Conservation (phyloP, 2,888 invertebrate species). For the Smittia sp. region DNA sequence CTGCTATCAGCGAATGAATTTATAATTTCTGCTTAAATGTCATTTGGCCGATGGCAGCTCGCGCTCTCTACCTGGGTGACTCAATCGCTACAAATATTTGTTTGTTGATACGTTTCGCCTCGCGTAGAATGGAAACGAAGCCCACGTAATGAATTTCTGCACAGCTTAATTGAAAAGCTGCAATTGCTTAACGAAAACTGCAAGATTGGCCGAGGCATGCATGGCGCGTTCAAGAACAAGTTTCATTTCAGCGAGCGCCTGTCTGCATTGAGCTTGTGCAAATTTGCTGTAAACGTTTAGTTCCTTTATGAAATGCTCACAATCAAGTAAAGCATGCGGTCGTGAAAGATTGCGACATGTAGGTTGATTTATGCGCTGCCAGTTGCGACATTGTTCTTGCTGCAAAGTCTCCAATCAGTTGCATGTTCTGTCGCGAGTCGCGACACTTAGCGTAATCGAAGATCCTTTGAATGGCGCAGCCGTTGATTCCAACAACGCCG, state of each 20-base stretch:
- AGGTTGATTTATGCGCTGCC: neutral
- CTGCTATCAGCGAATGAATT: neutral
- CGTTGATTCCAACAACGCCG: no score
- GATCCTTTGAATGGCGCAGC: no score
- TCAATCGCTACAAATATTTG: neutral
- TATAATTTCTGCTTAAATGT: neutral
- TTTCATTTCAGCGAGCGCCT: no score
- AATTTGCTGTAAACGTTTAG: neutral
- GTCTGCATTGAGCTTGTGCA: no score
- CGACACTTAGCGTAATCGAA: no score
- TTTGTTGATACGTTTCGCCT: neutral
- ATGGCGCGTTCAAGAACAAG: no score
- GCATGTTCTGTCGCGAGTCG: no score
- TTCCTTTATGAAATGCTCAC: conserved; percentile 2
- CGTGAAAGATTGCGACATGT: neutral
- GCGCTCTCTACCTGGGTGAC: neutral
- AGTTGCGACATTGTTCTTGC: no score
- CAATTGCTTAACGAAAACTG: conserved; percentile 8
- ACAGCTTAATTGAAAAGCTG: neutral
- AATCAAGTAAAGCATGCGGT: neutral
- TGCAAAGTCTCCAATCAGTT: no score
- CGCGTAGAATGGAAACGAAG: neutral
- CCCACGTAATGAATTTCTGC: neutral
- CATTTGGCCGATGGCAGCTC: neutral
- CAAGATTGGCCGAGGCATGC: neutral